Evolutionary conservation across 1,140 invertebrate species (phyloP).

Genomic region (Hycleus cichorii): DNA sequence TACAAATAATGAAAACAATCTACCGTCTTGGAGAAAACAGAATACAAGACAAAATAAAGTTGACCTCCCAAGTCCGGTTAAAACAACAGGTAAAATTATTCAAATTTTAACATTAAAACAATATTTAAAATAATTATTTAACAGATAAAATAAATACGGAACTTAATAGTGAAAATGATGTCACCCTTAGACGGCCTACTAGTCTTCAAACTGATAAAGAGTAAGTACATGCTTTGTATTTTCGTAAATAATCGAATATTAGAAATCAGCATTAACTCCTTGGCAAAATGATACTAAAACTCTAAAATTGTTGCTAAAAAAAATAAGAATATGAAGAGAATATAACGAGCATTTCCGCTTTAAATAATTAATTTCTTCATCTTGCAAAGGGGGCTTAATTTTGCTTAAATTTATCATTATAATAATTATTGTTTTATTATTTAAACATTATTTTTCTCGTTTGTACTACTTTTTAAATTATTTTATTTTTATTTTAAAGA

Average conservation of each 20-base stretch:
- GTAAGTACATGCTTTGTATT: slow-evolving; percentile 26
- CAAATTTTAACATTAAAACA: slow-evolving; percentile 3
- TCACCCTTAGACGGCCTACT: slow-evolving; percentile 28
- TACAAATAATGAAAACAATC: slow-evolving; percentile 47
- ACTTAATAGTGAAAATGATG: slow-evolving; percentile 32
- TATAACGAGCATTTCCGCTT: background rate
- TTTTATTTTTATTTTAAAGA: background rate
- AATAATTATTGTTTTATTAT: background rate
- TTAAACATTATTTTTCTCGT: slow-evolving; percentile 10
- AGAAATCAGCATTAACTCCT: slow-evolving; percentile 23
- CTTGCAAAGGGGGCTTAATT: slow-evolving; percentile 25
- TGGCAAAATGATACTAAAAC: slow-evolving; percentile 28
- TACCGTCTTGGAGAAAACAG: slow-evolving; percentile 55
- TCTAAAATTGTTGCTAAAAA: too few relatives aligned
- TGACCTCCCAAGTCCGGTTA: slow-evolving; percentile 35
- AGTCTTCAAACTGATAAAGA: slow-evolving; percentile 35
- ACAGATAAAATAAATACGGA: slow-evolving; percentile 16
- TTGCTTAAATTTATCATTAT: background rate
- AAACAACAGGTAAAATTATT: slow-evolving; percentile 29
- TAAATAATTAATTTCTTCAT: slow-evolving; percentile 20
- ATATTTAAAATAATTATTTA: slow-evolving; percentile 13
- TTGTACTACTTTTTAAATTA: slow-evolving; percentile 18
- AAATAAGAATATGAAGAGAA: background rate
- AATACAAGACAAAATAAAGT: slow-evolving; percentile 39
- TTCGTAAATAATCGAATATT: background rate